Base-by-base conservation (phyloP, 2,797 vertebrate species). In the Sphenopsis melanotis region DNA sequence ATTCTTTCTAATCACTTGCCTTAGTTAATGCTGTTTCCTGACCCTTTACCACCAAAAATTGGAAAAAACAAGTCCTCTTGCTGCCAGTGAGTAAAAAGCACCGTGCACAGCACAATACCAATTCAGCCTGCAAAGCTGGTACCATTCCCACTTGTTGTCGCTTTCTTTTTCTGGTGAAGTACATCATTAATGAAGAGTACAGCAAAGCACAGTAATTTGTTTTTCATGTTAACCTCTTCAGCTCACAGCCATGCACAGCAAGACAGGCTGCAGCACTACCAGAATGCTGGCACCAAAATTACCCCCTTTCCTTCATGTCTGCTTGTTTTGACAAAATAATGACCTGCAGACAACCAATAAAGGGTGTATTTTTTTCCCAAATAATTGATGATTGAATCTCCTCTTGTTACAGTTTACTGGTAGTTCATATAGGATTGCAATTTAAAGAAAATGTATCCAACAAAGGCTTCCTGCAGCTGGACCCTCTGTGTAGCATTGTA, bases 141-240 rank as follows among this genome's bases (percentile, higher is more conserved):
- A 23, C 65, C 79, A 24, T 87, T 93, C 91, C 84, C 23, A 6
- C 94, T 94, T 80, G 72, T 75, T 92, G 92, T 63, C 26, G 56
- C 78, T 64, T 59, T 57, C 52, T 82, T 87, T 84, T 83, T 36
- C 87, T 90, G 57, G 8, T 89, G 57, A 92, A 92, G 87, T 81
- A 78, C 79, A 94, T 92, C 82, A 83, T 89, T 96, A 96, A 94
- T 59, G 47, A 93, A 94, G 65, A 52, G 61, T 44, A 52, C 79
- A 86, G 59, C 93, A 95, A 83, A 89, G 61, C 69, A 65, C 57
- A 78, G 75, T 42, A 64, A 95, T 89, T 95, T 93, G 83, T 75
- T 94, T 91, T 78, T 85, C 72, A 52, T 18, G 52, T 93, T 92
- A 96, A 93, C 92, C 82, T 94, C 91, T 96, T 93, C 89, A 95